Conservation (phyloP, 2,888 invertebrate genomes). For the Archips crataeganus region DNA sequence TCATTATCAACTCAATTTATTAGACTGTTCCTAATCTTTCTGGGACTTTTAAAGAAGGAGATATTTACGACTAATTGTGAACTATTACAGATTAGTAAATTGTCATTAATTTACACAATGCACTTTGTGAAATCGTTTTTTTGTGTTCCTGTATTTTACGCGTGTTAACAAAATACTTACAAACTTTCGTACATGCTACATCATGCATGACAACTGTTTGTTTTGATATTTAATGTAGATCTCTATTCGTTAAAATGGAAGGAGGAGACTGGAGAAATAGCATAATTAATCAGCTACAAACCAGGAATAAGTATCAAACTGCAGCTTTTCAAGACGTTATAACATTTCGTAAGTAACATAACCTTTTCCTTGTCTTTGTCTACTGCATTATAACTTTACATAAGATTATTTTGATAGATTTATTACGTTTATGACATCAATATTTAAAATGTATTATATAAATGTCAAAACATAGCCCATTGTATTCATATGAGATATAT, state of each 20-base stretch:
- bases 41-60: background rate
- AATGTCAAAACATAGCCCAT: background rate
- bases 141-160: background rate
- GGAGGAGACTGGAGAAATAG: conserved; percentile 88
- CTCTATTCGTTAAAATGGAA: conserved; percentile 72
- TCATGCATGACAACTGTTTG: conserved; percentile 74
- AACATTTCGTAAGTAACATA: conserved; percentile 90
- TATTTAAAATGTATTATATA: background rate
- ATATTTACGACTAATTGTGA: conserved; percentile 26
- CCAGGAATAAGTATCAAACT: conserved; percentile 91
- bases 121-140: background rate
- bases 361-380: conserved; percentile 56
- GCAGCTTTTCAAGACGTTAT: conserved; percentile 92
- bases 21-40: conserved; percentile 9
- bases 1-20: conserved; percentile 21
- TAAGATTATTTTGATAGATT: conserved; percentile 8
- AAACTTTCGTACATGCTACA: conserved; percentile 38
- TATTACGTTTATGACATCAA: conserved; percentile 3
- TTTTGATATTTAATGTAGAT: conserved; percentile 66
- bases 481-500: background rate
- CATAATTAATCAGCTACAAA: conserved; percentile 89
- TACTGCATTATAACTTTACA: conserved; percentile 36
- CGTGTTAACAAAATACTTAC: background rate
- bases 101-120: background rate
- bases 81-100: conserved; percentile 14